Conservation (phyloP, 2,113 vertebrate genomes). For the Cervus canadensis region DNA sequence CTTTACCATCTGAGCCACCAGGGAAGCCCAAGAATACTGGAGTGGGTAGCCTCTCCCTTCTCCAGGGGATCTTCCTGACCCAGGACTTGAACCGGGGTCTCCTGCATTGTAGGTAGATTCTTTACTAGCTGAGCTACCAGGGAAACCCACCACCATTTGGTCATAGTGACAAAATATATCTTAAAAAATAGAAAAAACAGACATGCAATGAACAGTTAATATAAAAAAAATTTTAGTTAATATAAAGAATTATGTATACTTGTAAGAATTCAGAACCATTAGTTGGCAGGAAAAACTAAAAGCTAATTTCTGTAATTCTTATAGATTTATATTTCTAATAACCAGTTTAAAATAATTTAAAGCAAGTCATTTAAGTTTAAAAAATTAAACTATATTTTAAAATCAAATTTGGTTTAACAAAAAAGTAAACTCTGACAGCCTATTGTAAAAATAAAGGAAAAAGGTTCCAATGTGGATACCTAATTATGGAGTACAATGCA, state of each 20-base stretch:
- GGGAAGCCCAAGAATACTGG: neutral
- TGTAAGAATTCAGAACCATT: slow-evolving; percentile 20
- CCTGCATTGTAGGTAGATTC: neutral
- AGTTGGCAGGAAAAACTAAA: slow-evolving; percentile 20
- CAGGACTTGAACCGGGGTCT: neutral
- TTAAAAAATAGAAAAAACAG: neutral
- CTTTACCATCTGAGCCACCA: neutral
- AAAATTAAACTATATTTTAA: slow-evolving; percentile 26
- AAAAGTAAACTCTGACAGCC: neutral
- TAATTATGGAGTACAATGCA: neutral
- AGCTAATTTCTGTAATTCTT: neutral
- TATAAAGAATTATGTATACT: slow-evolving; percentile 8
- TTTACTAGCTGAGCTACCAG: neutral
- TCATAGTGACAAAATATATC: slow-evolving; percentile 4
- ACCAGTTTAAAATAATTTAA: slow-evolving; percentile 6
- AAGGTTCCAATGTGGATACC: neutral
- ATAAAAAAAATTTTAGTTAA: slow-evolving; percentile 1
- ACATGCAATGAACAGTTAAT: neutral
- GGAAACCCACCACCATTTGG: neutral
- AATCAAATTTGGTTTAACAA: neutral
- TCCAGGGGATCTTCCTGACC: neutral
- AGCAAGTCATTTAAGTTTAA: neutral
- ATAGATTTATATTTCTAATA: slow-evolving; percentile 21
- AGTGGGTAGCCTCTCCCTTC: neutral
- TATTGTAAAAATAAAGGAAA: neutral